Conservation (phyloP, 2,113 vertebrate species). For the Pantherophis guttatus region DNA sequence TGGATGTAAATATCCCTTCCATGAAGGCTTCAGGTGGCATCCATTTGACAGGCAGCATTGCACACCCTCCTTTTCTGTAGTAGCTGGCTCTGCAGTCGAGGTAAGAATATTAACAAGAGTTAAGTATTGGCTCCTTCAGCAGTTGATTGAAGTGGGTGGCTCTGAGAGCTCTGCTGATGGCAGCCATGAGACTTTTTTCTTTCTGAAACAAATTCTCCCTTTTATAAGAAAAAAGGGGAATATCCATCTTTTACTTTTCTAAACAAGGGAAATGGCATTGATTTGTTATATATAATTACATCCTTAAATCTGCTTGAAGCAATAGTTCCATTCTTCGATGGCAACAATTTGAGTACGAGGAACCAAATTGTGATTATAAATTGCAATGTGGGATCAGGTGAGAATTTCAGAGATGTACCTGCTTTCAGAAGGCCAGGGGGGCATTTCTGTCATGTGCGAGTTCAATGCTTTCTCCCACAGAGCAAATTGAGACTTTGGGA, state of each 20-base stretch:
- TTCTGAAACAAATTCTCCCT: conserved; percentile 10
- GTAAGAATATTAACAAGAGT: conserved; percentile 9
- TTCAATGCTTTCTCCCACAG: neutral
- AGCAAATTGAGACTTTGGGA: neutral
- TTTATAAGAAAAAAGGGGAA: neutral
- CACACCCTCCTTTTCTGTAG: conserved; percentile 96
- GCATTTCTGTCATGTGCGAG: neutral
- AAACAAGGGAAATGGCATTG: neutral
- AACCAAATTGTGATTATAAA: neutral
- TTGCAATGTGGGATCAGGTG: neutral
- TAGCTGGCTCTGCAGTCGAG: conserved; percentile 87
- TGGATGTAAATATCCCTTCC: conserved; percentile 99
- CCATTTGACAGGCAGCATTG: conserved; percentile 98
- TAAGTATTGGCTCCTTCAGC: neutral
- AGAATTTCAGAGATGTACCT: neutral
- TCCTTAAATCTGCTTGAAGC: neutral
- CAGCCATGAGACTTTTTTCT: neutral
- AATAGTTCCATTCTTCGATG: neutral
- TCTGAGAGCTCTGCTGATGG: neutral
- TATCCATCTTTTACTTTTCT: neutral
- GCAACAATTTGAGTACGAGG: neutral
- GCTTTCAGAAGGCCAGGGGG: neutral
- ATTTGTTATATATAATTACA: neutral
- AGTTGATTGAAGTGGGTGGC: neutral
- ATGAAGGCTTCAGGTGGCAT: conserved; percentile 99